Conservation (phyloP, 2,888 invertebrate species). For the Lutraria lutraria region DNA sequence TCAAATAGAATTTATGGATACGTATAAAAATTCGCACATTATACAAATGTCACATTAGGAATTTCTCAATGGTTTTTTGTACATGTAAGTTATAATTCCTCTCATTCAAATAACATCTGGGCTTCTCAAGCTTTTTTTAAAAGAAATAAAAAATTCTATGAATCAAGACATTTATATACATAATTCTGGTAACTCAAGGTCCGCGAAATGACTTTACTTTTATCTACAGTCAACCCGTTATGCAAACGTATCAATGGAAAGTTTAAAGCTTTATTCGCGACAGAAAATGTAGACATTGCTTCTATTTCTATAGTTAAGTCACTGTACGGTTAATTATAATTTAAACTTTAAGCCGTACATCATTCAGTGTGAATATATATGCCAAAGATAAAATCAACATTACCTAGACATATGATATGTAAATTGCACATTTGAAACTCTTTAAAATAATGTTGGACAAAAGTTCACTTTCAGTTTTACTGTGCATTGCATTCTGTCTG, state of each 20-base stretch:
- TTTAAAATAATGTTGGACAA: background rate
- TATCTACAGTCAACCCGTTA: background rate
- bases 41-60: background rate
- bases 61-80: background rate
- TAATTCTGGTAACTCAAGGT: background rate
- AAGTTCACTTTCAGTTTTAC: slow-evolving; percentile 5
- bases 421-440: slow-evolving; percentile 14
- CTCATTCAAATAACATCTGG: background rate
- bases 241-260: background rate
- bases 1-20: too few species aligned
- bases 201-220: background rate
- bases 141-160: background rate
- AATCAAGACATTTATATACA: background rate
- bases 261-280: background rate
- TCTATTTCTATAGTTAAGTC: background rate
- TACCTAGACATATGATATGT: background rate
- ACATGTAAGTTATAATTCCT: background rate
- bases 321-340: background rate
- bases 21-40: background rate
- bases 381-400: background rate
- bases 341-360: background rate
- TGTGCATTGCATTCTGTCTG: slow-evolving; percentile 11
- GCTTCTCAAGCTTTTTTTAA: background rate
- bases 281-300: background rate
- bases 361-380: slow-evolving; percentile 15